These are phyloP conservation scores for Thysanoteuthis rhombus DNA, from an alignment of 2,888 invertebrate species.

Conservation along the genomic window DNA sequence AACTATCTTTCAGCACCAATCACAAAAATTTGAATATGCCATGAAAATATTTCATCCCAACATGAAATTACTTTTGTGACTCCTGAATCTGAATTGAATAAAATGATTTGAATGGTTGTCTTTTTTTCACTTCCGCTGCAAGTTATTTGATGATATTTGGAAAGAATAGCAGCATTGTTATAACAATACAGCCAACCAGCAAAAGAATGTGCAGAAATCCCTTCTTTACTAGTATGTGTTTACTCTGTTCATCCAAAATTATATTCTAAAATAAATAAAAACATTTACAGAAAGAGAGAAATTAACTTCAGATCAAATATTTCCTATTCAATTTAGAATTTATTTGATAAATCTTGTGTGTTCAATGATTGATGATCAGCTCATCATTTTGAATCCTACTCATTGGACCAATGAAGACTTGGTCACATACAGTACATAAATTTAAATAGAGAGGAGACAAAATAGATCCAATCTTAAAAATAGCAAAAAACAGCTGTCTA, in stretches of 20 bases:
- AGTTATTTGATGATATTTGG: background rate
- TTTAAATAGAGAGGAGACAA: background rate
- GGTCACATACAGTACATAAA: no score
- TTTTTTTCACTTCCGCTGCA: background rate
- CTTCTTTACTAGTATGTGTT: no score
- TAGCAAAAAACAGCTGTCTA: background rate
- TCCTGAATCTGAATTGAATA: background rate
- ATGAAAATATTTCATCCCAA: background rate
- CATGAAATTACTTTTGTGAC: no score
- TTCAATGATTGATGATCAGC: no score
- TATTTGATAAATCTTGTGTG: no score
- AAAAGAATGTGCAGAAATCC: no score
- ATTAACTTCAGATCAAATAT: background rate
- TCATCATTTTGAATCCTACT: no score
- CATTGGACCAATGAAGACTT: no score
- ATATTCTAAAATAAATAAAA: background rate
- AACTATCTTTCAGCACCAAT: background rate
- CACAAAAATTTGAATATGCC: background rate
- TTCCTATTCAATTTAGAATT: no score
- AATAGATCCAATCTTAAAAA: background rate
- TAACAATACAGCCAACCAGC: no score
- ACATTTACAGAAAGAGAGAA: background rate
- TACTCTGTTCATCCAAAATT: background rate
- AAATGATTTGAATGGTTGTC: background rate
- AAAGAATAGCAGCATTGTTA: background rate